Evolutionary conservation across 2,888 invertebrate genomes (phyloP), one percentile per base, ranked within the genome.

Genomic region (Synergus gifuensis): DNA sequence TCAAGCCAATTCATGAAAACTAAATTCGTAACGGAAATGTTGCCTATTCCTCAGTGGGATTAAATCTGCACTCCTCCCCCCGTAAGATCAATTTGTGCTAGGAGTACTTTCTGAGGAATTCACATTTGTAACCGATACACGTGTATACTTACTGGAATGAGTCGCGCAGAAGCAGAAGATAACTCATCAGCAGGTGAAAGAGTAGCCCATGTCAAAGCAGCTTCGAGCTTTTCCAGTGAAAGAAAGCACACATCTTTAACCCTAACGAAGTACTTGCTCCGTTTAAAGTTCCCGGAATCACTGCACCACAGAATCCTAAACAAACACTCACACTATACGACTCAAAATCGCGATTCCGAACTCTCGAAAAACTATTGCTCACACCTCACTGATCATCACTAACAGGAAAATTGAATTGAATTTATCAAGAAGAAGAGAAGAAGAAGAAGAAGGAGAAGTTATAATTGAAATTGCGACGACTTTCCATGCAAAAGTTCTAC

Each of bases 321-420:
- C 54, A 73, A 73, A 54, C 73, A 73, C 73, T 73, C 36, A 73
- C 73, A 54, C 73, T 49, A 73, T 36, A 73, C 40, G 36, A 73
- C 14, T 49, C 16, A 28, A 73, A 54, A 73, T 54, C 40, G 66
- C 66, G 66, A 66, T 42, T 66, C 18, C 54, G 54, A 58, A 58
- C 54, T 2, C 18, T 49, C n/a, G 11, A 36, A 54, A 54, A 73
- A 73, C 73, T 16, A 54, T 49, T 54, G 54, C 36, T 73, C n/a
- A 73, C 73, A 54, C 11, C 36, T 58, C 73, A 73, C 73, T 73
- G n/a, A 18, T 7, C 14, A 73, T 54, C 73, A 73, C 73, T 49
- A 36, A 54, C 11, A 8, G 22, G 18, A 44, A 18, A 8, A 58
- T 58, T 0, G 2, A 58, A 58, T 58, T 18, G 18, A 44, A 67